Evolutionary conservation across 2,888 invertebrate genomes (phyloP).

Genomic region (Andrena trimmerana): DNA sequence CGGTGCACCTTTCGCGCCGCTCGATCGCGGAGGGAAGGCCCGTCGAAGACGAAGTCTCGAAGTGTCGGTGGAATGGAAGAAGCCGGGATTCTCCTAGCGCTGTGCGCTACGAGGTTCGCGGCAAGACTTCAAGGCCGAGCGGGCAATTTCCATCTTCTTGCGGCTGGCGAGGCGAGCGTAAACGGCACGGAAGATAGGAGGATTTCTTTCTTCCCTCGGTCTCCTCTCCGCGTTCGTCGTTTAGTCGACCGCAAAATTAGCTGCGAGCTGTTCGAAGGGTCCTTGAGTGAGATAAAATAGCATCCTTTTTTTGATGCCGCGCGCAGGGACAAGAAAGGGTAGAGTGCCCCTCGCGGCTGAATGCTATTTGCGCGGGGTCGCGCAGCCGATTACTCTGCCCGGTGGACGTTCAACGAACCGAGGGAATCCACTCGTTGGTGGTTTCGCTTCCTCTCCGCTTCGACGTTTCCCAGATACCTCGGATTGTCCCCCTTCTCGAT

Average conservation of each 20-base stretch:
- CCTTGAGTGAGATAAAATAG: slow-evolving; percentile 73
- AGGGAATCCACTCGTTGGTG: slow-evolving; percentile 54
- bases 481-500: slow-evolving; percentile 13
- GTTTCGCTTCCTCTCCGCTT: slow-evolving; percentile 59
- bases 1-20: not conserved
- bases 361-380: slow-evolving; percentile 70
- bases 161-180: slow-evolving; percentile 59
- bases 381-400: slow-evolving; percentile 66
- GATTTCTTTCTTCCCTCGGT: slow-evolving; percentile 54
- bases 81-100: slow-evolving; percentile 26
- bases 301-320: slow-evolving; percentile 68
- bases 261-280: slow-evolving; percentile 71
- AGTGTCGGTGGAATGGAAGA: slow-evolving; percentile 27
- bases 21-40: slow-evolving; percentile 24
- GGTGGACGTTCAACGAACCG: slow-evolving; percentile 55
- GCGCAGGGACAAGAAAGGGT: slow-evolving; percentile 62
- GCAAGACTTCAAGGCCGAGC: slow-evolving; percentile 67
- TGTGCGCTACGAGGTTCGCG: slow-evolving; percentile 46
- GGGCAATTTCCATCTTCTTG: slow-evolving; percentile 73
- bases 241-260: slow-evolving; percentile 78
- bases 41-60: slow-evolving; percentile 5
- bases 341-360: slow-evolving; percentile 66
- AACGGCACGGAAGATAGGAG: slow-evolving; percentile 57
- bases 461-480: slow-evolving; percentile 40
- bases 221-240: slow-evolving; percentile 63